A percentile compares a stretch with the other conserved stretches of the same genome.
phyloP scores from a whole-genome alignment of 2,888 invertebrate genomes.

The Synergus gifuensis region DNA sequence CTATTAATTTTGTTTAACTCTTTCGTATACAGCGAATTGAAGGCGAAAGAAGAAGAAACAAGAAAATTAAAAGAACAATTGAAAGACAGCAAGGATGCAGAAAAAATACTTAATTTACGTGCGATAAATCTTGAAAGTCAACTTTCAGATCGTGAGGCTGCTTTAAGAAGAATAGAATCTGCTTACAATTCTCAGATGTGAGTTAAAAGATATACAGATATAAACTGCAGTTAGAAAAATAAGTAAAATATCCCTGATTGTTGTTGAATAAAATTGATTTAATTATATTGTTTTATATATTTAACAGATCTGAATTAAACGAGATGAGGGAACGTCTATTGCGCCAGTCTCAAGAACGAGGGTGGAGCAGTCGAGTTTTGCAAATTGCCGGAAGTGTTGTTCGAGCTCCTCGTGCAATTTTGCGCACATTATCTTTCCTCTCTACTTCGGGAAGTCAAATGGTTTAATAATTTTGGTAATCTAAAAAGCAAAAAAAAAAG shows the following conservation, averaged over 20 bases:
- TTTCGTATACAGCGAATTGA: slow-evolving; percentile 58
- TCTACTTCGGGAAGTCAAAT: slow-evolving; percentile 34
- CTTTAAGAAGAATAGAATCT: slow-evolving; percentile 65
- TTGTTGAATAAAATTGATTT: not conserved
- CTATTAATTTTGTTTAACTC: not conserved
- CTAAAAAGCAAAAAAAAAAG: not conserved
- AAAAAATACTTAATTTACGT: slow-evolving; percentile 58
- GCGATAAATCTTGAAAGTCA: slow-evolving; percentile 63
- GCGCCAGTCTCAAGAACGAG: slow-evolving; percentile 66
- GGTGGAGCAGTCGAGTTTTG: slow-evolving; percentile 72
- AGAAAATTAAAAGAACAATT: slow-evolving; percentile 61
- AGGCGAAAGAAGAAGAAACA: slow-evolving; percentile 63
- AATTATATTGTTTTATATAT: not conserved
- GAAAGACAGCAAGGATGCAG: slow-evolving; percentile 61
- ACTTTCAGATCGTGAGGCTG: slow-evolving; percentile 65
- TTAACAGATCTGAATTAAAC: slow-evolving; percentile 59
- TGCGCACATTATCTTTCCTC: slow-evolving; percentile 69
- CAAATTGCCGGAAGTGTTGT: slow-evolving; percentile 73
- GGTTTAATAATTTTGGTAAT: slow-evolving; percentile 32
- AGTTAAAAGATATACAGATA: slow-evolving; percentile 37
- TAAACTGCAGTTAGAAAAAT: not conserved
- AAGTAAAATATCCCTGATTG: not conserved
- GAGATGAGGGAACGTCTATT: slow-evolving; percentile 67
- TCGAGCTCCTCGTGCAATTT: slow-evolving; percentile 69
- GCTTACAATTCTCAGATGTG: slow-evolving; percentile 68